phyloP scores from a whole-genome alignment of 2,888 invertebrate species.

The Cryptocheilus praepositus region DNA sequence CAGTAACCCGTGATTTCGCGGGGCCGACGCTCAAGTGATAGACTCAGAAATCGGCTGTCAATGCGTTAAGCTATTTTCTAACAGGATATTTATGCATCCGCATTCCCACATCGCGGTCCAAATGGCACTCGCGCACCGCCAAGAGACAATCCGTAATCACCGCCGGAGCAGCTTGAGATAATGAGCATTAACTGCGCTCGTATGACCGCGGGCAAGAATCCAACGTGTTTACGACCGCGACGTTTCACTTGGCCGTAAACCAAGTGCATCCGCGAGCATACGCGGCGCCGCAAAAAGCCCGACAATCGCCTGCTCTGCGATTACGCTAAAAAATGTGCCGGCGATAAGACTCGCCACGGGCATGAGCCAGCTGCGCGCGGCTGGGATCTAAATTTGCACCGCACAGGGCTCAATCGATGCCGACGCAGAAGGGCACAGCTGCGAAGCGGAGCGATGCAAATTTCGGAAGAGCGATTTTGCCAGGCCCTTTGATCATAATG shows the following conservation, averaged over 20 bases:
- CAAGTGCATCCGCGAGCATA: background rate
- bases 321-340: too few relatives aligned
- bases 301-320: too few relatives aligned
- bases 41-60: too few relatives aligned
- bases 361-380: background rate
- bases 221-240: slow-evolving; percentile 23
- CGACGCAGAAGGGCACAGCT: too few relatives aligned
- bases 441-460: slow-evolving; percentile 19
- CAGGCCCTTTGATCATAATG: slow-evolving; percentile 43
- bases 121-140: slow-evolving; percentile 3
- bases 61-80: too few relatives aligned
- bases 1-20: too few relatives aligned
- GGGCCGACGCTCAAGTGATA: too few relatives aligned
- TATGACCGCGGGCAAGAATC: slow-evolving; percentile 27
- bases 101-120: too few relatives aligned
- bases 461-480: slow-evolving; percentile 18
- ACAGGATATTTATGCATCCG: too few relatives aligned
- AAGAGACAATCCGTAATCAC: slow-evolving; percentile 26
- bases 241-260: slow-evolving; percentile 19
- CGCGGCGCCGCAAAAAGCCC: too few relatives aligned
- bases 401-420: too few relatives aligned
- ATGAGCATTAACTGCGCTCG: slow-evolving; percentile 24
- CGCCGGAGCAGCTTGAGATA: slow-evolving; percentile 14
- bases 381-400: background rate
- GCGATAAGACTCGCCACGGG: too few relatives aligned